A percentile compares a stretch with the other conserved stretches of the same genome.
These are phyloP conservation scores for Pseudonaja textilis DNA, from an alignment of 2,113 vertebrate genomes.

Conservation along the genomic window DNA sequence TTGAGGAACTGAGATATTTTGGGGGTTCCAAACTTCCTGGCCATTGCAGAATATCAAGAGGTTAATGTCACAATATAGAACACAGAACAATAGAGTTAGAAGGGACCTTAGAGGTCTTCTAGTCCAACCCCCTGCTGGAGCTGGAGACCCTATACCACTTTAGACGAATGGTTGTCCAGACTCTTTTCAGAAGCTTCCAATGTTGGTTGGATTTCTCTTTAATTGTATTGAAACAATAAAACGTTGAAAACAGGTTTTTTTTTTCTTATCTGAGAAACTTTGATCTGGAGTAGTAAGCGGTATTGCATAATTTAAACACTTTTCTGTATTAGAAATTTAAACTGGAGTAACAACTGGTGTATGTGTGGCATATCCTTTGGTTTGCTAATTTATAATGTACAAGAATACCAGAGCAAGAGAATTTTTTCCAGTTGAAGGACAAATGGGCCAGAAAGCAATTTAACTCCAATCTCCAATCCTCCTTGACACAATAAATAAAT, in stretches of 20 bases:
- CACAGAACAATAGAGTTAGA: neutral
- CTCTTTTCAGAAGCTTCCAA: too few relatives aligned
- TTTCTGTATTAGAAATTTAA: neutral
- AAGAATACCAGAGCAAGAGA: neutral
- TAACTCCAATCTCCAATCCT: neutral
- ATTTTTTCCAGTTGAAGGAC: neutral
- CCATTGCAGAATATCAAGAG: neutral
- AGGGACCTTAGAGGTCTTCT: neutral
- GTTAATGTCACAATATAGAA: neutral
- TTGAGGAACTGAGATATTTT: neutral
- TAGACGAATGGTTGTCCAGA: too few relatives aligned
- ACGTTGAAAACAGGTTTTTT: neutral
- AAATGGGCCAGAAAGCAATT: neutral
- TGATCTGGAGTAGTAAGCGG: neutral
- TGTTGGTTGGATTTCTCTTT: neutral
- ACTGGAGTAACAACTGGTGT: neutral
- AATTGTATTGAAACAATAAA: neutral
- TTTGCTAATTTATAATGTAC: neutral
- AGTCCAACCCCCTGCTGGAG: neutral
- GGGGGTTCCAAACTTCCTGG: neutral
- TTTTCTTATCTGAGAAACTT: neutral
- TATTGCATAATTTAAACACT: neutral
- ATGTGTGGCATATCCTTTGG: neutral
- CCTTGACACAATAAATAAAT: neutral
- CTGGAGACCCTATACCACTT: neutral